Conservation (phyloP, 2,888 invertebrate genomes). For the Amblyjoppa proteus region DNA sequence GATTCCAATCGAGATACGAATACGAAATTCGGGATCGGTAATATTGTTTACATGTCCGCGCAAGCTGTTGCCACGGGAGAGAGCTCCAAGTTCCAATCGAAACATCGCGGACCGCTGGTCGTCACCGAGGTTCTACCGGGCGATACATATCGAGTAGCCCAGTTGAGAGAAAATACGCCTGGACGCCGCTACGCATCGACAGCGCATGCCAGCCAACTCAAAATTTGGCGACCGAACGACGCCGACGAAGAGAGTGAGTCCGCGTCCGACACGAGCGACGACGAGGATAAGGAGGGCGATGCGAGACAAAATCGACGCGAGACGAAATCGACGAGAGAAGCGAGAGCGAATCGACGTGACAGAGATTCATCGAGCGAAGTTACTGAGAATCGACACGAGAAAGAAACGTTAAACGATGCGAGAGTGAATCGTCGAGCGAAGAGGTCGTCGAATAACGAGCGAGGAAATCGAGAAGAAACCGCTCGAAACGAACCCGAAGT, state of each 20-base stretch:
- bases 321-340: too few relatives aligned
- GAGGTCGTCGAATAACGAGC: not conserved
- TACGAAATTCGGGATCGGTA: slow-evolving; percentile 34
- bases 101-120: not conserved
- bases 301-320: too few relatives aligned
- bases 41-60: slow-evolving; percentile 41
- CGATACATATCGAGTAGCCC: not conserved
- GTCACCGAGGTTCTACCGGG: not conserved
- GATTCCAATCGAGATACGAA: slow-evolving; percentile 16
- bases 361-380: too few relatives aligned
- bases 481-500: not conserved
- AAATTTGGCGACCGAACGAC: not conserved
- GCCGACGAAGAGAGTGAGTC: not conserved
- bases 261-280: not conserved
- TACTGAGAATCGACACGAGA: not conserved
- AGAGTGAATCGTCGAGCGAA: too few relatives aligned
- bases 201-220: not conserved
- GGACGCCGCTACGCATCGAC: not conserved
- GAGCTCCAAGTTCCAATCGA: slow-evolving; percentile 35
- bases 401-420: not conserved
- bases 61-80: slow-evolving; percentile 24
- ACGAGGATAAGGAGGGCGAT: too few relatives aligned
- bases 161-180: not conserved
- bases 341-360: too few relatives aligned
- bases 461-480: not conserved